These are phyloP conservation scores for Bufo bufo DNA, from an alignment of 2,113 vertebrate genomes.

Conservation along the genomic window DNA sequence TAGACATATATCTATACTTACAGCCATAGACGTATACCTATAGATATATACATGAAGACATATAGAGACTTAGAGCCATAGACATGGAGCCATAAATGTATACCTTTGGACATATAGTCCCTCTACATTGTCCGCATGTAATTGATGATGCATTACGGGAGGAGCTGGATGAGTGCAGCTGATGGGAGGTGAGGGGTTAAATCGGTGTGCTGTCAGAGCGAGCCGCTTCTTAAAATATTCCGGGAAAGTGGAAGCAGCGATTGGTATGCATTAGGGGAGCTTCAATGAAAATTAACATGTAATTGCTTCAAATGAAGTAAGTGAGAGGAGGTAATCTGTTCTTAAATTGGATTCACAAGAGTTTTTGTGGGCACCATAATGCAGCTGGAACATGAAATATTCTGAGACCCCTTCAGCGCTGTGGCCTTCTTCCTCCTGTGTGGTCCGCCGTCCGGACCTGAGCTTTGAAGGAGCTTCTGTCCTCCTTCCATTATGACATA, in stretches of 20 bases:
- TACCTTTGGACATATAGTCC: background rate
- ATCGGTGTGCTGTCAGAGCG: constrained; percentile 26
- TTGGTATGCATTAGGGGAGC: constrained; percentile 88
- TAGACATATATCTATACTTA: no score
- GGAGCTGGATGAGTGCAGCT: background rate
- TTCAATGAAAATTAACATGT: constrained; percentile 90
- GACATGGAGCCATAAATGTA: background rate
- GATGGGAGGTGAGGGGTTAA: constrained; percentile 27
- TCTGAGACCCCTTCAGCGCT: constrained; percentile 68
- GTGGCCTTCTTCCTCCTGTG: background rate
- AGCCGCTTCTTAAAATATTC: constrained; percentile 80
- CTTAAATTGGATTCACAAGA: constrained; percentile 86
- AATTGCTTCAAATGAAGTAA: constrained; percentile 90
- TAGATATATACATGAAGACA: no score
- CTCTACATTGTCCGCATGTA: background rate
- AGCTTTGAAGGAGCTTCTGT: background rate
- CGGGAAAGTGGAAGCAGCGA: constrained; percentile 83
- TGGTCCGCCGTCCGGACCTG: background rate
- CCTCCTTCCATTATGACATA: background rate
- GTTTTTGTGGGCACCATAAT: constrained; percentile 87
- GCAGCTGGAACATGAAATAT: constrained; percentile 85
- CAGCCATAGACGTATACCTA: no score
- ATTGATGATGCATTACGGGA: background rate
- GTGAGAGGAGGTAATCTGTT: constrained; percentile 89
- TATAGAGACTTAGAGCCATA: background rate